Evolutionary conservation across 2,888 invertebrate species (phyloP).

Genomic region (Dilophus febrilis): DNA sequence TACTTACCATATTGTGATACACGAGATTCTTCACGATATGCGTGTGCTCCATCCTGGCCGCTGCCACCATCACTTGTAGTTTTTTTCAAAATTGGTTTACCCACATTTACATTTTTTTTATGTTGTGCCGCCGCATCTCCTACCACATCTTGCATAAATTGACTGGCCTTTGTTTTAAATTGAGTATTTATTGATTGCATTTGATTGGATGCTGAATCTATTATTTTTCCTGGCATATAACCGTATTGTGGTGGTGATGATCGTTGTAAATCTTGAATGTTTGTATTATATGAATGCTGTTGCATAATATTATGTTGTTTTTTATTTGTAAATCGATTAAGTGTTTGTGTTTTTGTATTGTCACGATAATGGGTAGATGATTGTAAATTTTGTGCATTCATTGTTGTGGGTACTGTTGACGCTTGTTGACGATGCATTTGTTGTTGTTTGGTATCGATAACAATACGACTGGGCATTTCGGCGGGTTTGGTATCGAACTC

Average conservation of each 20-base stretch:
- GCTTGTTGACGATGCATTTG: background rate
- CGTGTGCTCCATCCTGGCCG: constrained; percentile 44
- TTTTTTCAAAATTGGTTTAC: constrained; percentile 24
- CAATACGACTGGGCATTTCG: constrained; percentile 4
- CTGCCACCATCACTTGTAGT: constrained; percentile 29
- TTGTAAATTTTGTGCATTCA: constrained; percentile 8
- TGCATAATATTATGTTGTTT: constrained; percentile 7
- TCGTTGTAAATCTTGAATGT: constrained; percentile 31
- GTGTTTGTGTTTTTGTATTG: constrained; percentile 18
- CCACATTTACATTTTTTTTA: constrained; percentile 10
- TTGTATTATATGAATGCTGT: constrained; percentile 12
- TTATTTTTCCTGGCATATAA: constrained; percentile 30
- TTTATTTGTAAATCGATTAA: constrained; percentile 21
- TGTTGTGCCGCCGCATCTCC: constrained; percentile 34
- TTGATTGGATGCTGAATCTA: constrained; percentile 33
- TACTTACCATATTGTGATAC: constrained; percentile 55
- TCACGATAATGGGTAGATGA: constrained; percentile 4
- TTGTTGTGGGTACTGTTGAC: background rate
- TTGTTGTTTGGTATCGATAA: background rate
- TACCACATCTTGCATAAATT: constrained; percentile 47
- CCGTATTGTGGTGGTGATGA: constrained; percentile 44
- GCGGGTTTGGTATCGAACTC: constrained; percentile 35
- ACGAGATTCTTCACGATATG: constrained; percentile 51
- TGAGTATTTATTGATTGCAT: constrained; percentile 48
- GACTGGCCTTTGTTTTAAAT: constrained; percentile 49